These are phyloP conservation scores for Enteromius anoplus DNA, from an alignment of 2,797 vertebrate species.

Conservation along the genomic window DNA sequence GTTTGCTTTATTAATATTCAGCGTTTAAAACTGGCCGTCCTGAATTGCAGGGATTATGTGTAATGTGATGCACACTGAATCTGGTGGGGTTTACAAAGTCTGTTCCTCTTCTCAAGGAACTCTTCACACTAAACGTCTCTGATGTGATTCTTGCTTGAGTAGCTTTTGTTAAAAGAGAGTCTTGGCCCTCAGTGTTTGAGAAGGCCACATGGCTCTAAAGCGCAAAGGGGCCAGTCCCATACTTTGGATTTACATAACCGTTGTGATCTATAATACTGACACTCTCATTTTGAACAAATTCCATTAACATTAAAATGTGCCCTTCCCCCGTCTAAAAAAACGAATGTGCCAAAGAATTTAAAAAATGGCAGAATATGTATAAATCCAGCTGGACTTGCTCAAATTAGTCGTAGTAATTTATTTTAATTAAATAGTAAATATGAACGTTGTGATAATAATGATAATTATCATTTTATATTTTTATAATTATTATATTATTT, in stretches of 20 bases:
- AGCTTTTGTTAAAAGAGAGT: conserved; percentile 54
- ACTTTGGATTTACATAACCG: conserved; percentile 36
- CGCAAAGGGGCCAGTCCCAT: conserved; percentile 1
- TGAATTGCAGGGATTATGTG: conserved; percentile 29
- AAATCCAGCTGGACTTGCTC: not conserved
- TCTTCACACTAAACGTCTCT: conserved; percentile 32
- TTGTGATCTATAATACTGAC: conserved; percentile 29
- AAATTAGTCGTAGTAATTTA: not conserved
- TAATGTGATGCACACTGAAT: conserved; percentile 30
- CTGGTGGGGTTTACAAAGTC: conserved; percentile 23
- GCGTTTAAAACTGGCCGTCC: not conserved
- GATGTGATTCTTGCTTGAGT: conserved; percentile 53
- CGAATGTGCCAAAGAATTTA: not conserved
- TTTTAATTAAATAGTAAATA: not conserved
- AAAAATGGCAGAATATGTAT: not conserved
- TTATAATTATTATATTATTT: too few relatives aligned
- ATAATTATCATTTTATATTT: not conserved
- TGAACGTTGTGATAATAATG: not conserved
- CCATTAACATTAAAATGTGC: conserved; percentile 35
- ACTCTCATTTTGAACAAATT: conserved; percentile 29
- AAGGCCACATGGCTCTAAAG: conserved; percentile 39
- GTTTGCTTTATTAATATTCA: conserved; percentile 9
- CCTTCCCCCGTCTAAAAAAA: not conserved
- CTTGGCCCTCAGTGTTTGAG: conserved; percentile 37
- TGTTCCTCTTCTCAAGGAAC: conserved; percentile 30